Base-by-base conservation (phyloP, 2,113 vertebrate species). In the Myrmecobius fasciatus region DNA sequence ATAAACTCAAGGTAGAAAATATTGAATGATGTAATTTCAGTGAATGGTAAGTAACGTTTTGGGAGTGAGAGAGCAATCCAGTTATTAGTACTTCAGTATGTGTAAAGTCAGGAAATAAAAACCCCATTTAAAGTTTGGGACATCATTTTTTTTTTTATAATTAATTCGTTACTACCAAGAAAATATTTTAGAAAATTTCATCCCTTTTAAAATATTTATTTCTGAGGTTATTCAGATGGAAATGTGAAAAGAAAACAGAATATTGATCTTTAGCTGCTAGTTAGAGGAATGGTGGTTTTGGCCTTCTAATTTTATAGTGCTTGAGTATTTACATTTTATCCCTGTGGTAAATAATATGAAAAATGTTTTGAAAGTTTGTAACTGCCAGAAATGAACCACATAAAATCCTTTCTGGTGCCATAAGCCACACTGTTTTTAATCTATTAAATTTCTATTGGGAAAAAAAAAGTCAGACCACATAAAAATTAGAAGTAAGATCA, bases 151-250 rank as follows among this genome's bases (percentile, higher is more conserved):
- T 67, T 95, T 92, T 97, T 96, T 97, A 97, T 96, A 8, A 91
- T 93, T 98, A 91, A 56, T 0, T 89, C 96, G 91, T 47, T 95
- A 24, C 3, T 47, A 92, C 31, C 48, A 89, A 88, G 91, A 67
- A 91, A 94, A 10, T 60, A 93, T 53, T 92, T 94, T 94, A 96
- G 53, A 94, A 95, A 95, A 17, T 28, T 52, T 91, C 1, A 7
- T 91, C 48, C 51, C 95, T 89, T 94, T 51, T 75, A 20, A 96
- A 89, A 92, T 75, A 96, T 96, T 89, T 22, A 36, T 25, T 56
- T 95, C 92, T 90, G 91, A 75, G 43, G 53, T 89, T 95, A 53
- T 94, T 67, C 75, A 95, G 95, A 43, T 95, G 91, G 60, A 97
- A 92, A 46, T 94, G 26, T 91, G 89, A 93, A 95, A 97, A 46